These are phyloP conservation scores for Saturnia japonica DNA, from an alignment of 2,888 invertebrate species.

Conservation along the genomic window DNA sequence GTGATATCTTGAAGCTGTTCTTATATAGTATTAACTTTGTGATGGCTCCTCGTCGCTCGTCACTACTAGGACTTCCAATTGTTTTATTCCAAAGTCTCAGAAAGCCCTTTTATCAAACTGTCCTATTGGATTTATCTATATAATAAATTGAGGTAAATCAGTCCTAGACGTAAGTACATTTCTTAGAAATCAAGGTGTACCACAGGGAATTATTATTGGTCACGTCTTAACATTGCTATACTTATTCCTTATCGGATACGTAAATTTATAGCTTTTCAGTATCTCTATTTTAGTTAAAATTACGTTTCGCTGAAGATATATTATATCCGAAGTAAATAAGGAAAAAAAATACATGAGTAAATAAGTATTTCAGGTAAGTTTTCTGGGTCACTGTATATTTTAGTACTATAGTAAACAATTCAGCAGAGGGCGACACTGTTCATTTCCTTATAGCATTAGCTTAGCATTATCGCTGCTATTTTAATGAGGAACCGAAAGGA, in stretches of 20 bases:
- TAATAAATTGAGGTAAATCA: too few relatives aligned
- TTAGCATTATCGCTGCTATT: conserved; percentile 70
- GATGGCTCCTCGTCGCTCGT: too few relatives aligned
- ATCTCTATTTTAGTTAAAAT: background rate
- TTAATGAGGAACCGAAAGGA: conserved; percentile 44
- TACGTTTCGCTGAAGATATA: background rate
- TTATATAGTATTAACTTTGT: too few relatives aligned
- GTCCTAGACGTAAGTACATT: background rate
- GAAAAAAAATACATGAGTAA: conserved; percentile 18
- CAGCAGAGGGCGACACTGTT: conserved; percentile 57
- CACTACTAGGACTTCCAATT: background rate
- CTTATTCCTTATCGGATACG: background rate
- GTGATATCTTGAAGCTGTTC: too few relatives aligned
- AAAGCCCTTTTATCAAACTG: too few relatives aligned
- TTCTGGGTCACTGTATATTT: conserved; percentile 23
- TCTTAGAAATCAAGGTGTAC: background rate
- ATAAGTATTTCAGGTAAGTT: conserved; percentile 21
- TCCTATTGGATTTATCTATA: too few relatives aligned
- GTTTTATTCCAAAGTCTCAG: background rate
- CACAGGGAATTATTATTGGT: background rate
- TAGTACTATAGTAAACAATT: conserved; percentile 52
- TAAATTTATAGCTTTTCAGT: background rate
- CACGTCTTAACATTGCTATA: background rate
- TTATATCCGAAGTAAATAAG: conserved; percentile 16
- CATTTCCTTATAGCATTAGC: conserved; percentile 73